These are phyloP conservation scores for Ostrea edulis DNA, from an alignment of 1,140 invertebrate genomes.

Conservation along the genomic window DNA sequence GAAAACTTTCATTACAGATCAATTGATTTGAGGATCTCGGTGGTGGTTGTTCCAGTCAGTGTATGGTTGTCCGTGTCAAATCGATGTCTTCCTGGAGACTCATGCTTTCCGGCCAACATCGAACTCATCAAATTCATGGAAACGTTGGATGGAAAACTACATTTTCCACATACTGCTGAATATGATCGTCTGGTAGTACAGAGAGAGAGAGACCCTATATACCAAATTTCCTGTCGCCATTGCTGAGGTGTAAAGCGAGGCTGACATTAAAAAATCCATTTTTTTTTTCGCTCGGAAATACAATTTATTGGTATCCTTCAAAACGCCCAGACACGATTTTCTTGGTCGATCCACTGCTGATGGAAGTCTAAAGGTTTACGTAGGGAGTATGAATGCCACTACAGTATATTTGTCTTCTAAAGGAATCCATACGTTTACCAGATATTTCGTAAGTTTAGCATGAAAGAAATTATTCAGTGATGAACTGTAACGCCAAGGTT, in stretches of 20 bases:
- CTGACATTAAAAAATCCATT: constrained; percentile 56
- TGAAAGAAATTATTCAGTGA: no score
- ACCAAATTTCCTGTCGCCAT: constrained; percentile 47
- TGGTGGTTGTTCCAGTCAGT: background rate
- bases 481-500: no score
- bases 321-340: constrained; percentile 62
- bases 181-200: constrained; percentile 38
- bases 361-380: constrained; percentile 49
- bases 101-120: constrained; percentile 42
- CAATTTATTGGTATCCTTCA: constrained; percentile 59
- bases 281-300: constrained; percentile 59
- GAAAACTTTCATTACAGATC: no score
- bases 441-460: no score
- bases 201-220: constrained; percentile 43
- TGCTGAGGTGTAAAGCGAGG: background rate
- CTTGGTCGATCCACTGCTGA: constrained; percentile 61
- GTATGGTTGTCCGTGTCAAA: background rate
- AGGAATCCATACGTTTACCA: no score
- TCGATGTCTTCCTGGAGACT: constrained; percentile 44
- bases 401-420: constrained; percentile 53
- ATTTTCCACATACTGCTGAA: constrained; percentile 35
- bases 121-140: constrained; percentile 22
- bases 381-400: constrained; percentile 54
- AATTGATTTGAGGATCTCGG: background rate
- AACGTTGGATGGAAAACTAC: constrained; percentile 27